Base-by-base conservation (phyloP, 2,113 vertebrate species). In the Melanostigma gelatinosum region DNA sequence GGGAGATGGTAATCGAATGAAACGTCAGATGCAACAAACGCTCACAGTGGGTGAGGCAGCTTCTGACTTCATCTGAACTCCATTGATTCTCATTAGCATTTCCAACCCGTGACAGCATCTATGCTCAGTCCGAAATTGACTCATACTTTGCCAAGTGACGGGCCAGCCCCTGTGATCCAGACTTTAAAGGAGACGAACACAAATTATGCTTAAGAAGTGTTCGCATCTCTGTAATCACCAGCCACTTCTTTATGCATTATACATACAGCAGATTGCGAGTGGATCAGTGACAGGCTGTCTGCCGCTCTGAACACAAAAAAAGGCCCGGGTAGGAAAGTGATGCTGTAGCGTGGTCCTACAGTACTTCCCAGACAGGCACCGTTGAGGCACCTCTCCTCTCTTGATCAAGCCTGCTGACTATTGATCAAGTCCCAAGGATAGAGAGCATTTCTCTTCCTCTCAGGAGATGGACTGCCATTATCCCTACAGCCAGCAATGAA, bases 41-140 rank as follows among this genome's bases (percentile, higher is more conserved):
- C 87, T 60, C 61, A 34, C 32, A 85, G 65, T 84, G 79, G 82
- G 76, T 62, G 74, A 89, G 85, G 86, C 81, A 64, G 89, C 80
- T 79, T 91, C 87, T 89, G 87, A 92, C 89, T 84, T 88, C 79
- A 74, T 91, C 90, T 91, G 79, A 91, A 93, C 88, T 87, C 77
- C 72, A 92, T 91, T 91, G 91, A 93, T 94, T 95, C 90, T 89
- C 88, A 92, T 94, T 93, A 91, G 89, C 61, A 72, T 32, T 83
- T 87, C 84, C 81, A 85, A 69, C 84, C 91, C 85, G 55, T 88
- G 91, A 93, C 89, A 79, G 89, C 79, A 80, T 89, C 82, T 73
- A 62, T 70, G 69, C 88, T 80, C 66, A n/a, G 64, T 85, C 84
- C 58, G 18, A 88, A 34, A 88, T 85, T 84, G 79, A 90, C 90